Evolutionary conservation across 2,888 invertebrate genomes (phyloP).

Genomic region (Euplexia lucipara): DNA sequence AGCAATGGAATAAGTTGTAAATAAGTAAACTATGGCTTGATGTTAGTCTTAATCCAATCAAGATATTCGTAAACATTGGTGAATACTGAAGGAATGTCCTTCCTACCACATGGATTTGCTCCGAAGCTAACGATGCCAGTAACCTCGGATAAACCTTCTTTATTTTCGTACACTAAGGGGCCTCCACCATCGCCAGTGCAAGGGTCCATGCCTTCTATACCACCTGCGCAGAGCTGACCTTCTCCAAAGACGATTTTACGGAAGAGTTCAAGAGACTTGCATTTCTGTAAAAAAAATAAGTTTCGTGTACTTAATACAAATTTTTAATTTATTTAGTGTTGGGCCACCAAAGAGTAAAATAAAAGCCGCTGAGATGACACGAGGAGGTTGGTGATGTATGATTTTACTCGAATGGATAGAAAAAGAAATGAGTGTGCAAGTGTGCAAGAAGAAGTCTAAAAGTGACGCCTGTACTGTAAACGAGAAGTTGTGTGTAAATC

Average conservation of each 20-base stretch:
- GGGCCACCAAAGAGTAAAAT: not conserved
- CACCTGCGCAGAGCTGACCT: conserved; percentile 23
- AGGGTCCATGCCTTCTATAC: conserved; percentile 26
- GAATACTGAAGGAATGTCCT: conserved; percentile 22
- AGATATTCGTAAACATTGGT: conserved; percentile 35
- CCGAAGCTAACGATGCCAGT: conserved; percentile 26
- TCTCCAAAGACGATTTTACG: not conserved
- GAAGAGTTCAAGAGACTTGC: conserved; percentile 3
- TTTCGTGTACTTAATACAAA: too few relatives aligned
- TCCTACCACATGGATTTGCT: not conserved
- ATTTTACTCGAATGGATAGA: too few relatives aligned
- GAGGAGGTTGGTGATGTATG: too few relatives aligned
- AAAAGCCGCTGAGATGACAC: too few relatives aligned
- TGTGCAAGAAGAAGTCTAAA: too few relatives aligned
- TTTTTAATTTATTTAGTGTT: not conserved
- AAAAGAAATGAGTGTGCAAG: too few relatives aligned
- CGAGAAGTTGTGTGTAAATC: too few relatives aligned
- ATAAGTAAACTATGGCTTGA: too few relatives aligned
- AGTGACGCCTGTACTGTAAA: too few relatives aligned
- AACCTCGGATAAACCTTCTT: conserved; percentile 18
- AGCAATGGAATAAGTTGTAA: too few relatives aligned
- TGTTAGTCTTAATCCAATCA: too few relatives aligned
- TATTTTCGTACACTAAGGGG: conserved; percentile 17
- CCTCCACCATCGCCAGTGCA: conserved; percentile 33
- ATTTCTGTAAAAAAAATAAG: conserved; percentile 14